Evolutionary conservation across 2,888 invertebrate species (phyloP), one percentile per base, ranked within the genome.

Genomic region (Spodoptera exigua): DNA sequence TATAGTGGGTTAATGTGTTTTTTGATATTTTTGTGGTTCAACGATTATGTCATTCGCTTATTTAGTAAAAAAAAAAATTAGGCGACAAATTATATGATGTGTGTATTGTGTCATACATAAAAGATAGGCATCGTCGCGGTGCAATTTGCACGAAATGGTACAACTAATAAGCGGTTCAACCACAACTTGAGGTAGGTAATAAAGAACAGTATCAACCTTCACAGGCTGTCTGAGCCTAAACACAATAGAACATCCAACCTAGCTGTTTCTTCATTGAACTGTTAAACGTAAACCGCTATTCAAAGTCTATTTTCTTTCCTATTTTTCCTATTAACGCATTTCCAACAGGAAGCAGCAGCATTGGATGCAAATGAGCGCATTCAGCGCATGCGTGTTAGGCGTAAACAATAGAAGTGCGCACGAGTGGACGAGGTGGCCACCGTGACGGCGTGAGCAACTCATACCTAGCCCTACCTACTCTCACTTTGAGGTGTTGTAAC

Each of bases 331-430:
- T 59, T 73, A 60, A 41, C 40, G 60, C 45, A 67, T 69, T 77
- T 74, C 64, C 72, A 37, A 39, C 75, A 64, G 76, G 75, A 77
- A 76, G 62, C 74, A 49, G 43, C 61, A 46, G 56, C 75, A 76
- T 76, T 77, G 64, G 63, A 77, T 77, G 78, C 71, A 76, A 76
- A 75, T 75, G 59, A 66, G 63, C 46, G 52, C 59, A 39, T 54
- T 59, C 36, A 59, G 57, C 57, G 72, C 48, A 36, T 60, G 55
- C 54, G 51, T 46, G 36, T 35, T 51, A 10, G 27, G 48, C 47
- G 56, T 69, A 63, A 54, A 76, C 76, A 76, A 74, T 76, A 41
- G 69, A 61, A 27, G 49, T 54, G 70, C 49, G 71, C 61, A 39
- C 37, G 47, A 67, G 36, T 67, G 49, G 58, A 54, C 36, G 40